Percentiles rank a stretch among this genome's conserved stretches.
Evolutionary conservation across 2,113 vertebrate species (phyloP).

Genomic region (Calyptommatus sinebrachiatus): DNA sequence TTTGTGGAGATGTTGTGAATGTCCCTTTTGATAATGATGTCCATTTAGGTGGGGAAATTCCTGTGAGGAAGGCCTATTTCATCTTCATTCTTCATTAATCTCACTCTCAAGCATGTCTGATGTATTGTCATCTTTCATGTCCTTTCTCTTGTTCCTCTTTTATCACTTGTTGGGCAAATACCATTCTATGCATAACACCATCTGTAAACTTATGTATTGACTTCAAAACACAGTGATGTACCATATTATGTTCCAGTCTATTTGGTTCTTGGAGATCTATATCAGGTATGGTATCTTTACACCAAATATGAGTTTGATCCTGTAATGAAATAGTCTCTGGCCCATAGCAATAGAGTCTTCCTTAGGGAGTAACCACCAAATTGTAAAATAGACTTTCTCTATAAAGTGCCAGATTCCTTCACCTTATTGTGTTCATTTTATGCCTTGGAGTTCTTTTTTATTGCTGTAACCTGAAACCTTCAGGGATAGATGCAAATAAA

Average conservation of each 20-base stretch:
- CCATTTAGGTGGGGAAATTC: not conserved
- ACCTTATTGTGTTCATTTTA: too few relatives aligned
- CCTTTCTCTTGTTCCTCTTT: not conserved
- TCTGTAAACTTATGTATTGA: not conserved
- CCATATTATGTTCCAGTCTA: not conserved
- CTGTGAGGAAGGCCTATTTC: not conserved
- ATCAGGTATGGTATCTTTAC: not conserved
- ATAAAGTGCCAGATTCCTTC: too few relatives aligned
- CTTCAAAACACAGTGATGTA: not conserved
- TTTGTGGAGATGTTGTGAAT: not conserved
- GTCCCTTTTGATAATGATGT: not conserved
- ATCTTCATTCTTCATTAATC: not conserved
- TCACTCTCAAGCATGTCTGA: not conserved
- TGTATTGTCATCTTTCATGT: conserved; percentile 20
- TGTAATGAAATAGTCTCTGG: not conserved
- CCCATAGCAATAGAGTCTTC: too few relatives aligned
- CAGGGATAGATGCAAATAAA: too few relatives aligned
- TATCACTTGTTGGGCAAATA: not conserved
- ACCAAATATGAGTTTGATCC: not conserved
- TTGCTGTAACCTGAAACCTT: too few relatives aligned
- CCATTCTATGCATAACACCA: too few relatives aligned
- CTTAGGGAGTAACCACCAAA: too few relatives aligned
- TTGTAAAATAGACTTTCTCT: too few relatives aligned
- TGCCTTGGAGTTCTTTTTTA: too few relatives aligned
- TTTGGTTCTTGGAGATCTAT: not conserved